These are phyloP conservation scores for Ictidomys tridecemlineatus DNA, from an alignment of 2,113 vertebrate genomes.

Conservation along the genomic window DNA sequence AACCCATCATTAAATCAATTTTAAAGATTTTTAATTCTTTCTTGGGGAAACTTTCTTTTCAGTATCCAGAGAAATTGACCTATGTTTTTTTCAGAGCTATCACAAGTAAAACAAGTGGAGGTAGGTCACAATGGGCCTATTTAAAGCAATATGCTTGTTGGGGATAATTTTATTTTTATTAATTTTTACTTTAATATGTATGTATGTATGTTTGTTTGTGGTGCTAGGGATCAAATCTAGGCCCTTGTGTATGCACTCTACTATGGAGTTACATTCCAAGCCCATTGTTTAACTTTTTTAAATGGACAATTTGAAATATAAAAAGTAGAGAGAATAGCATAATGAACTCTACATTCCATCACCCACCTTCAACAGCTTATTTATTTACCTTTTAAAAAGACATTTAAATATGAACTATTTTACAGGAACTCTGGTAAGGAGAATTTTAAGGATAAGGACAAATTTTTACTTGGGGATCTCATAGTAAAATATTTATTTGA, in stretches of 20 bases:
- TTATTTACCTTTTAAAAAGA: not conserved
- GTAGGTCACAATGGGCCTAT: not conserved
- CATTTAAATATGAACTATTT: not conserved
- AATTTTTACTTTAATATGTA: too few relatives aligned
- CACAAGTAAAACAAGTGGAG: not conserved
- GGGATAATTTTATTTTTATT: not conserved
- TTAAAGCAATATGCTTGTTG: not conserved
- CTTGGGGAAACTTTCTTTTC: not conserved
- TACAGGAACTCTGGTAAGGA: not conserved
- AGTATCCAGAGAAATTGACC: not conserved
- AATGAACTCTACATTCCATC: not conserved
- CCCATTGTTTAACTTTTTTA: not conserved
- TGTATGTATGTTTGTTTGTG: too few relatives aligned
- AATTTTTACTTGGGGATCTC: not conserved
- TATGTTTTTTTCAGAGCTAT: not conserved
- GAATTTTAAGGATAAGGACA: constrained; percentile 13
- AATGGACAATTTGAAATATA: not conserved
- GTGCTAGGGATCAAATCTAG: not conserved
- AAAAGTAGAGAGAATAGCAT: not conserved
- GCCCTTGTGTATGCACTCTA: not conserved
- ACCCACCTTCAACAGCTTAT: not conserved
- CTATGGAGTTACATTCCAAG: not conserved
- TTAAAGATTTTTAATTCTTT: not conserved
- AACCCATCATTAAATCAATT: not conserved
- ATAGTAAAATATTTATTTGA: not conserved